Base-by-base conservation (phyloP, 1,140 invertebrate genomes). In the Nomia melanderi region DNA sequence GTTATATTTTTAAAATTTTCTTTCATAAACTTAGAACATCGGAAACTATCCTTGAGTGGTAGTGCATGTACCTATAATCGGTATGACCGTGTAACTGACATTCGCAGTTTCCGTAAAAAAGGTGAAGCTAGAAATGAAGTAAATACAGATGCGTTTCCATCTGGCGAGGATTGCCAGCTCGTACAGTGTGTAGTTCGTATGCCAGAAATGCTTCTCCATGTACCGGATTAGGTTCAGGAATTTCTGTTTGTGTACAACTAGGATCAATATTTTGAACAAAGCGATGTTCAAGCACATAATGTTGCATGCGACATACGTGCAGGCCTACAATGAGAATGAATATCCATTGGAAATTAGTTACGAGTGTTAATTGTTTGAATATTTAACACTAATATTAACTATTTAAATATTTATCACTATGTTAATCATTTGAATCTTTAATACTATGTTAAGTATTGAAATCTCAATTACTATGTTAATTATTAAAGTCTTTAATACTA, bases 161-260 rank as follows among this genome's bases (percentile, higher is more conserved):
- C 59, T 11, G 1, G 29, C 25, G 6, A 85, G 9, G 17, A 86
- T 12, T 0, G 11, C 31, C 0, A 33, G 39, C 14, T 78, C 78
- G 20, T 71, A 50, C 1, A 54, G 56, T 23, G 81, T 54, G 27
- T 86, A 83, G 2, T 83, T 41, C 0, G 6, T 33, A 12, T 74
- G 60, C 85, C 85, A 87, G 50, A 87, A 86, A 29, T 86, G 79
- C 1, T 77, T 73, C 6, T 79, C 62, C 14, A 81, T 75, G 8
- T 74, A 77, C 11, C 4, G 29, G 6, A 87, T 50, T 25, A 86
- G 39, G 2, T 11, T 1, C 12, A 85, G 27, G 4, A 87, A 29
- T n/a, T 73, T 60, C 29, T 39, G 11, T 11, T 81, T 77, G 8
- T 78, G 56, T 6, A 31, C 0, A 0, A 69, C 9, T 5, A 83